These are phyloP conservation scores for Portevinia maculata DNA, from an alignment of 2,888 invertebrate genomes.

Conservation along the genomic window DNA sequence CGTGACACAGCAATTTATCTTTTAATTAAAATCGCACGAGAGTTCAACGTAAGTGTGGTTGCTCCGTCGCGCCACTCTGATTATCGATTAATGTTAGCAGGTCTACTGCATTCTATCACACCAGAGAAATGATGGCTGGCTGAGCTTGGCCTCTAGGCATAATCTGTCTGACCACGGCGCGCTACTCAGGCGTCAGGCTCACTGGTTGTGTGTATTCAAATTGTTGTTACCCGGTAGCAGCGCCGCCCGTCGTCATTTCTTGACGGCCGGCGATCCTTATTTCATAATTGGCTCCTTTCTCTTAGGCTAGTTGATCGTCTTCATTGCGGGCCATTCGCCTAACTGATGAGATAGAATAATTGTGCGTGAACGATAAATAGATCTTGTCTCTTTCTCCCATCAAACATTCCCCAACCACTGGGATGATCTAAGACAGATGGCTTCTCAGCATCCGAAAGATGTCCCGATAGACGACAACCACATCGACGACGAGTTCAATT, in stretches of 20 bases:
- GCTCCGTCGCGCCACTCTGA: slow-evolving; percentile 20
- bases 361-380: slow-evolving; percentile 64
- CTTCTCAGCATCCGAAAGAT: slow-evolving; percentile 9
- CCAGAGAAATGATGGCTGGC: neutral
- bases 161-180: slow-evolving; percentile 11
- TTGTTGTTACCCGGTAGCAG: slow-evolving; percentile 47
- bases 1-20: slow-evolving; percentile 68
- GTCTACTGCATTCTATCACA: slow-evolving; percentile 32
- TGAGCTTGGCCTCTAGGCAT: neutral
- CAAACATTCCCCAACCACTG: neutral
- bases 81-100: slow-evolving; percentile 20
- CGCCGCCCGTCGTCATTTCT: slow-evolving; percentile 13
- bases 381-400: slow-evolving; percentile 19
- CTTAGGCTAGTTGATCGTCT: neutral
- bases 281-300: slow-evolving; percentile 62
- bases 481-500: slow-evolving; percentile 18
- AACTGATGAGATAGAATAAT: slow-evolving; percentile 57
- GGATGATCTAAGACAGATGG: slow-evolving; percentile 21
- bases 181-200: slow-evolving; percentile 17
- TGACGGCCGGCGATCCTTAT: slow-evolving; percentile 48
- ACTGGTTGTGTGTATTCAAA: slow-evolving; percentile 54
- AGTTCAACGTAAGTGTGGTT: slow-evolving; percentile 47
- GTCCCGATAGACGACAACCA: slow-evolving; percentile 17
- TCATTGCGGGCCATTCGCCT: slow-evolving; percentile 25
- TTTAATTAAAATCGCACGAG: slow-evolving; percentile 73